A percentile compares a stretch with the other conserved stretches of the same genome.
These are phyloP conservation scores for Pelochelys cantorii DNA, from an alignment of 2,797 vertebrate species.

Conservation along the genomic window DNA sequence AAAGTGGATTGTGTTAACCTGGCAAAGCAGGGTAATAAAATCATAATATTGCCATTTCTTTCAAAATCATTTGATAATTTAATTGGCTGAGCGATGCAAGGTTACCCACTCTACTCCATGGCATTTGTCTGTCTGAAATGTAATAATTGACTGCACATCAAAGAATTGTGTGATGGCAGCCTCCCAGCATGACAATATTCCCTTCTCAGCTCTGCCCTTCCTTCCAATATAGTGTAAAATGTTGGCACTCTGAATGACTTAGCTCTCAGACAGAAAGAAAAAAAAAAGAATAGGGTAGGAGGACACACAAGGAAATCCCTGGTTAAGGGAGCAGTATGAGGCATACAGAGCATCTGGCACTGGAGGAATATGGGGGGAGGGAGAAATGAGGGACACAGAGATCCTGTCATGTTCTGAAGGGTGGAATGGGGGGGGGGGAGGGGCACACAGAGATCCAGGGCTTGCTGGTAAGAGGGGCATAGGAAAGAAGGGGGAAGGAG, in stretches of 20 bases:
- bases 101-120: not conserved
- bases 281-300: not conserved
- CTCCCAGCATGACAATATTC: not conserved
- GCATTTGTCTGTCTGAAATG: not conserved
- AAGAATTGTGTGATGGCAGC: not conserved
- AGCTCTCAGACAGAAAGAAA: not conserved
- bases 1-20: not conserved
- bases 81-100: not conserved
- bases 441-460: not conserved
- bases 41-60: not conserved
- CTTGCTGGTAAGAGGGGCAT: not conserved
- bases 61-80: not conserved
- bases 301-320: not conserved
- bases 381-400: not conserved
- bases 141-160: not conserved
- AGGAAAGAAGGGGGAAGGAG: not conserved
- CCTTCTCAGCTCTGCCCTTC: not conserved
- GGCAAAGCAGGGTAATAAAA: not conserved
- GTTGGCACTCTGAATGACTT: not conserved
- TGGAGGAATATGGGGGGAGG: not conserved
- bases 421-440: too few species aligned
- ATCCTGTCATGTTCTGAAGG: not conserved
- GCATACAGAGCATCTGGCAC: not conserved
- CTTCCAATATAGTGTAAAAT: not conserved
- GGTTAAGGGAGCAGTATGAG: not conserved